Conservation (phyloP, 1,140 invertebrate species). For the Mercenaria mercenaria region DNA sequence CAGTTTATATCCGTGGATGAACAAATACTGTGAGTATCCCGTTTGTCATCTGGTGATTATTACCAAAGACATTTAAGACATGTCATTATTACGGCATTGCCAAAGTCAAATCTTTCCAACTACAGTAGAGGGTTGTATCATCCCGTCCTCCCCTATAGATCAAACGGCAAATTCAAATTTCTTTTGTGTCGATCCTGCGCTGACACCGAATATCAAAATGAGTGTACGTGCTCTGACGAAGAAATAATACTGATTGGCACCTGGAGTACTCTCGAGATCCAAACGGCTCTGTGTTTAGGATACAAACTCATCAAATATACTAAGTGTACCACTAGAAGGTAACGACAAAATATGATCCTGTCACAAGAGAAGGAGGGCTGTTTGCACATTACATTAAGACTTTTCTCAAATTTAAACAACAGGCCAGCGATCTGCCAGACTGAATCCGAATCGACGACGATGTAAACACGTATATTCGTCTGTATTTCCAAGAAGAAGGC, state of each 20-base stretch:
- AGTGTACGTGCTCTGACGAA: slow-evolving; percentile 52
- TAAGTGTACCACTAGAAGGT: slow-evolving; percentile 79
- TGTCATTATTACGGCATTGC: no score
- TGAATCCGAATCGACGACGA: slow-evolving; percentile 61
- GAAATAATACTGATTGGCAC: slow-evolving; percentile 81
- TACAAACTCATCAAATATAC: slow-evolving; percentile 82
- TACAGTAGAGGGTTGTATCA: slow-evolving; percentile 34
- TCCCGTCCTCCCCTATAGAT: slow-evolving; percentile 52
- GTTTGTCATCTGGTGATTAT: slow-evolving; percentile 53
- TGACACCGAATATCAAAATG: slow-evolving; percentile 30
- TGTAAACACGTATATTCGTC: slow-evolving; percentile 77
- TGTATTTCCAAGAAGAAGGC: slow-evolving; percentile 82
- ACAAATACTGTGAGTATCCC: slow-evolving; percentile 49
- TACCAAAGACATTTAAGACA: slow-evolving; percentile 29
- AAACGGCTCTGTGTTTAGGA: slow-evolving; percentile 80
- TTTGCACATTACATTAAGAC: slow-evolving; percentile 72
- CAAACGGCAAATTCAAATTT: no score
- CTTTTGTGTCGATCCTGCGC: slow-evolving; percentile 55
- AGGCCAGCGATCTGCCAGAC: slow-evolving; percentile 70
- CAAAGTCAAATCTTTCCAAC: slow-evolving; percentile 31
- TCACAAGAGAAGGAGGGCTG: slow-evolving; percentile 35
- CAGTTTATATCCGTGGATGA: no score
- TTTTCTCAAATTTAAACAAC: slow-evolving; percentile 76
- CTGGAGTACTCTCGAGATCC: no score
- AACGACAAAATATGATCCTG: no score